Percentiles rank a stretch among this genome's conserved stretches.
Conservation (phyloP, 2,888 invertebrate genomes). For the Saturnia japonica region DNA sequence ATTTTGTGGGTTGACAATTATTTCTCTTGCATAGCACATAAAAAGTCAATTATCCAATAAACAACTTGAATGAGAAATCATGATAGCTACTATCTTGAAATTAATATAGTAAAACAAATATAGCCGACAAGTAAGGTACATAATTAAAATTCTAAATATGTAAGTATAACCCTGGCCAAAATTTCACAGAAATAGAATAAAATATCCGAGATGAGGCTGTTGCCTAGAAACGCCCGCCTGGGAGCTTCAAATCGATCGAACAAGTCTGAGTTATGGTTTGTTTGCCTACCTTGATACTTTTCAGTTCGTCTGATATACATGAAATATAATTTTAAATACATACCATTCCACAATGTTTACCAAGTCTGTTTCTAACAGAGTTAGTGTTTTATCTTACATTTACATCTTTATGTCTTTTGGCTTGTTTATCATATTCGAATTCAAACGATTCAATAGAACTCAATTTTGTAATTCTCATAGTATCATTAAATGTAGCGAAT, state of each 20-base stretch:
- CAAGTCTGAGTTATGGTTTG: constrained; percentile 30
- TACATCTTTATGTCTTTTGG: neutral
- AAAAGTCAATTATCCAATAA: neutral
- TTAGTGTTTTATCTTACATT: constrained; percentile 2
- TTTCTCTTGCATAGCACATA: neutral
- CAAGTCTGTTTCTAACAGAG: neutral
- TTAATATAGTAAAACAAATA: neutral
- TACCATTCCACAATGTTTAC: neutral
- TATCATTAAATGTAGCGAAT: neutral
- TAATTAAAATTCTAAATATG: neutral
- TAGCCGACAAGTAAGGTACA: neutral
- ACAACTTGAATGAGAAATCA: neutral
- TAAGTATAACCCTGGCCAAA: neutral
- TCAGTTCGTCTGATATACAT: constrained; percentile 6
- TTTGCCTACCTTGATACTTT: constrained; percentile 13
- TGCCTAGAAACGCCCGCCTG: constrained; percentile 14
- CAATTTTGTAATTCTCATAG: neutral
- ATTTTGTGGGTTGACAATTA: neutral
- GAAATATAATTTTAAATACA: constrained; percentile 4
- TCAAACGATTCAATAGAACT: neutral
- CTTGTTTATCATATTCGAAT: neutral
- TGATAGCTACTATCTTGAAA: neutral
- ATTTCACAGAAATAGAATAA: constrained; percentile 6
- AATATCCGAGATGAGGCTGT: constrained; percentile 13
- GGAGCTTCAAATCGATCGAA: constrained; percentile 35